Evolutionary conservation across 1,140 invertebrate genomes (phyloP).

Genomic region (Atta colombica): DNA sequence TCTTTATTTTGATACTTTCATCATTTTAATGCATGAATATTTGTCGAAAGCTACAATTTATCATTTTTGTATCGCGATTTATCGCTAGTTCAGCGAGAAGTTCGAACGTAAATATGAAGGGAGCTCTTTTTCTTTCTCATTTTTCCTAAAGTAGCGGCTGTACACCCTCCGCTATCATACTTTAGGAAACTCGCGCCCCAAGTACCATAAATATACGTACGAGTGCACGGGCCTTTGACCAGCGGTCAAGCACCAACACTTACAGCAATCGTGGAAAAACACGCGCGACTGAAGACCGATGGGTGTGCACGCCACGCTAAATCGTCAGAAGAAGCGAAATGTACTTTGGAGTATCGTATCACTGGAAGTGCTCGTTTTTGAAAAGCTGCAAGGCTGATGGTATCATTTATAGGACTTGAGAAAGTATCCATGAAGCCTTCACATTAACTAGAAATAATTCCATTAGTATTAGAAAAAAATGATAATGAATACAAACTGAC

Average conservation of each 20-base stretch:
- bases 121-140: conserved; percentile 44
- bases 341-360: conserved; percentile 44
- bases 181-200: conserved; percentile 71
- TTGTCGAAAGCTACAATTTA: neutral
- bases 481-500: neutral
- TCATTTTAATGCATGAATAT: neutral
- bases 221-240: conserved; percentile 66
- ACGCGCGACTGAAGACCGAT: conserved; percentile 40
- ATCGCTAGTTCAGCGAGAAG: conserved; percentile 9
- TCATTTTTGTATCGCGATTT: conserved; percentile 7
- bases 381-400: conserved; percentile 17
- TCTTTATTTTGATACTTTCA: neutral
- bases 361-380: conserved; percentile 35
- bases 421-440: neutral
- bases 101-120: conserved; percentile 52
- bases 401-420: neutral
- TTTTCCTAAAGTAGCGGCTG: conserved; percentile 43
- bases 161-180: conserved; percentile 61
- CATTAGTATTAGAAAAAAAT: neutral
- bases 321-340: conserved; percentile 48
- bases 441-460: neutral
- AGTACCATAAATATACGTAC: conserved; percentile 69
- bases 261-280: conserved; percentile 48
- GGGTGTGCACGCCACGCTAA: conserved; percentile 57
- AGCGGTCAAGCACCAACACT: conserved; percentile 65